Evolutionary conservation across 2,113 vertebrate species (phyloP), one percentile per base, ranked within the genome.

Genomic region (Hyaena hyaena): DNA sequence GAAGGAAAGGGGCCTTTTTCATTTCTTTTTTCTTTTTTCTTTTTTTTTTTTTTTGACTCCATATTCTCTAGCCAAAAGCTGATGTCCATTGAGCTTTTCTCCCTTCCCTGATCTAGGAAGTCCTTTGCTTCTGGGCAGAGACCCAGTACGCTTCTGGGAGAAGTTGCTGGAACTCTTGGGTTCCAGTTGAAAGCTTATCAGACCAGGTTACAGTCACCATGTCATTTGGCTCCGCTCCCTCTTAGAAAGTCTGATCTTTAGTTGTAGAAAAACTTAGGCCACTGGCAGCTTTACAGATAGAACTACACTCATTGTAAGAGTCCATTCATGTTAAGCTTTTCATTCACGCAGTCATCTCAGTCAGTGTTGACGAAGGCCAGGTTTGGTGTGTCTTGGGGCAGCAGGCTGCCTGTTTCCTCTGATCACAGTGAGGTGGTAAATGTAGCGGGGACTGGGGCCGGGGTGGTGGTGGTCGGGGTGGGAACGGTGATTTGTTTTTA

Each of bases 71-170:
- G 69, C 28, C 33, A 45, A 4, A 73, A 33, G 39, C 45, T 43
- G 24, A 61, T 14, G 7, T 69, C 43, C 58, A 84, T 66, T 84
- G 76, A 82, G 43, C 5, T 1, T 53, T 71, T 77, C 58, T 50
- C 24, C 68, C 74, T 96, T 53, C 74, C 55, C 21, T 81, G n/a
- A 73, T 28, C 53, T 68, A 15, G 79, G 65, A 68, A 93, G 79
- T 55, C 71, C 88, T 96, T 88, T 93, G 68, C 39, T 94, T 31
- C 83, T 81, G 61, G 55, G 66, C 39, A 91, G 71, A 94, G 71
- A 58, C 66, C 58, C 2, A 0, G 45, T 76, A 7, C 17, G 4
- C 93, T 86, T 93, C 61, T 71, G 45, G 81, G 86, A 74, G 86
- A 96, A 39, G 68, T 82, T 83, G 71, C 43, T 82, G 53, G 92